Percentiles rank a stretch among this genome's conserved stretches.
phyloP scores from a whole-genome alignment of 2,888 invertebrate genomes.

The Deroplatys truncata region DNA sequence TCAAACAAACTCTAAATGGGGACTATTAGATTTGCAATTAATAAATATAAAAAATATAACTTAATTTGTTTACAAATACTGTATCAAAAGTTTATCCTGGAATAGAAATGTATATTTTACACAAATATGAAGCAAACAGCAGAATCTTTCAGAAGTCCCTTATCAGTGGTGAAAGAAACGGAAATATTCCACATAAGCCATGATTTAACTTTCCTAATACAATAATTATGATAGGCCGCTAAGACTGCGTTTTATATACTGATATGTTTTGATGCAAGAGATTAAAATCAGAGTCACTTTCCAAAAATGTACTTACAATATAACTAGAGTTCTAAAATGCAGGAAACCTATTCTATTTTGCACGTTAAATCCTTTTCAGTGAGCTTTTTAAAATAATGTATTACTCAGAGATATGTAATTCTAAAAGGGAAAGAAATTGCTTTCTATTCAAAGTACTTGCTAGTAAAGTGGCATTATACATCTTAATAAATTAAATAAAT shows the following conservation, averaged over 20 bases:
- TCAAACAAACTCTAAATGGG: not conserved
- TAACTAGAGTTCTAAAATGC: not conserved
- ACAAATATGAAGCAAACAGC: not conserved
- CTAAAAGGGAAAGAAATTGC: not conserved
- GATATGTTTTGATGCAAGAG: not conserved
- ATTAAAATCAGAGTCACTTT: not conserved
- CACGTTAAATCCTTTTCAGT: not conserved
- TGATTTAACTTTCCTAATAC: not conserved
- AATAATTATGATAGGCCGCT: not conserved
- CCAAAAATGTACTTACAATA: not conserved
- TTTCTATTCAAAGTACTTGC: not conserved
- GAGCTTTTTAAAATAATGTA: not conserved
- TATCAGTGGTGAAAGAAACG: not conserved
- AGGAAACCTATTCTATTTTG: not conserved
- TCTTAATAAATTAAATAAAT: not conserved
- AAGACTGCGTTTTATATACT: not conserved
- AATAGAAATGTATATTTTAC: not conserved
- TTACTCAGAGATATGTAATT: not conserved
- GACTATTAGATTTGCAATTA: not conserved
- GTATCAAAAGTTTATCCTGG: not conserved
- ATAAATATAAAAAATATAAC: not conserved
- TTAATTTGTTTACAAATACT: not conserved
- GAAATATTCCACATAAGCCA: not conserved
- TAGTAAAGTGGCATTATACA: not conserved
- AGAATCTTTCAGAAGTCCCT: not conserved